Evolutionary conservation across 1,140 invertebrate species (phyloP), one percentile per base, ranked within the genome.

Genomic region (Zaprionus gabonicus): DNA sequence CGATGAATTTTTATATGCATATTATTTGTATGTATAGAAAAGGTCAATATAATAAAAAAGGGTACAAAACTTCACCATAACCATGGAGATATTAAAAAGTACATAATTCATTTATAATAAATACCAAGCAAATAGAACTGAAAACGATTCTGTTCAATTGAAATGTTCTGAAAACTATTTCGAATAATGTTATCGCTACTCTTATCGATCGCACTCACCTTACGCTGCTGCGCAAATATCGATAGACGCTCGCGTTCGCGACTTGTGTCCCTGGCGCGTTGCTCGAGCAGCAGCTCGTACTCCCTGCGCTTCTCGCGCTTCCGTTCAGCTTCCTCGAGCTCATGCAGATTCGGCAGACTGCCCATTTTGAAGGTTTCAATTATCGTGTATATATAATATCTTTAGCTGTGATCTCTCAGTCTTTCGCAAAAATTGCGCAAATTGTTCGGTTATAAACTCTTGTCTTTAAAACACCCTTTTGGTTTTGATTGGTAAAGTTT

Each of bases 301-400:
- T 94, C 78, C 46, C 87, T 57, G 68, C 93, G 90, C 80, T 92
- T 78, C 74, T 91, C 86, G 71, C 93, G 73, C 84, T 93, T 80
- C 41, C 86, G 86, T 46, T 91, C 93, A 23, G 82, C 83, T 69
- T 84, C 80, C 80, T 92, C 83, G 63, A 95, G 91, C 78, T 95
- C 94, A 76, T 95, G 95, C 17, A 95, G 84, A 93, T 95, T 95
- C 44, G 95, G 95, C 71, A 95, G 72, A 71, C 95, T 95, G 27
- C 95, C 95, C 95, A 95, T 95, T 36, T 28, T 94, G 17, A 31
- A 17, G 41, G 28, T 25, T 44, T 1, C 28, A 31, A 0, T 9
- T 55, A 20, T 46, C 15, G 6, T 20, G 6, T 20, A 20, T 20
- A 23, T 23, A 3, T 51, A 53, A 20, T 28, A 41, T 41, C 28